Evolutionary conservation across 2,797 vertebrate species (phyloP).

Genomic region (Rhabdophis nuchalis): DNA sequence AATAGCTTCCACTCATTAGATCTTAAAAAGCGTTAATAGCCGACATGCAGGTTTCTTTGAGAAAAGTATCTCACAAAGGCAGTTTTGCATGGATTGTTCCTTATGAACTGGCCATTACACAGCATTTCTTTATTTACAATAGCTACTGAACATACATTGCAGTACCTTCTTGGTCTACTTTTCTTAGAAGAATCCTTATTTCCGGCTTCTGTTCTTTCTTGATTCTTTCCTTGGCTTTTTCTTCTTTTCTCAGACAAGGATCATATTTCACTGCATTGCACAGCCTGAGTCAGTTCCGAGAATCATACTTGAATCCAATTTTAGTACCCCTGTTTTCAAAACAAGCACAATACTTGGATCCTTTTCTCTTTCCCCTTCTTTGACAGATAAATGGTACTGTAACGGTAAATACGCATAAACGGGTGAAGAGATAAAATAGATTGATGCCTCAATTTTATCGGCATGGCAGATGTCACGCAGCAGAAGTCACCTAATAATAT

Average conservation of each 20-base stretch:
- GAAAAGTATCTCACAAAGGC: neutral
- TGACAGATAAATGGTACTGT: neutral
- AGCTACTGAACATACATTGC: neutral
- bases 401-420: neutral
- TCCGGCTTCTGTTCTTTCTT: neutral
- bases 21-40: neutral
- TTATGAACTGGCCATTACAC: neutral
- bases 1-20: neutral
- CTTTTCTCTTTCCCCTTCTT: neutral
- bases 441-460: neutral
- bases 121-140: neutral
- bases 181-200: neutral
- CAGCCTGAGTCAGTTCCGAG: neutral
- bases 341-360: neutral
- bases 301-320: neutral
- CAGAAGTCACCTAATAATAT: neutral
- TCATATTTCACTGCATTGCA: neutral
- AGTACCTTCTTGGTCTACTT: neutral
- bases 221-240: neutral
- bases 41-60: neutral
- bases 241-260: neutral
- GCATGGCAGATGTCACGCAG: neutral
- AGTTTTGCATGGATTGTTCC: neutral
- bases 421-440: neutral
- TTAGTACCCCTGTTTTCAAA: neutral